Base-by-base conservation (phyloP, 2,113 vertebrate species). In the Cervus canadensis region DNA sequence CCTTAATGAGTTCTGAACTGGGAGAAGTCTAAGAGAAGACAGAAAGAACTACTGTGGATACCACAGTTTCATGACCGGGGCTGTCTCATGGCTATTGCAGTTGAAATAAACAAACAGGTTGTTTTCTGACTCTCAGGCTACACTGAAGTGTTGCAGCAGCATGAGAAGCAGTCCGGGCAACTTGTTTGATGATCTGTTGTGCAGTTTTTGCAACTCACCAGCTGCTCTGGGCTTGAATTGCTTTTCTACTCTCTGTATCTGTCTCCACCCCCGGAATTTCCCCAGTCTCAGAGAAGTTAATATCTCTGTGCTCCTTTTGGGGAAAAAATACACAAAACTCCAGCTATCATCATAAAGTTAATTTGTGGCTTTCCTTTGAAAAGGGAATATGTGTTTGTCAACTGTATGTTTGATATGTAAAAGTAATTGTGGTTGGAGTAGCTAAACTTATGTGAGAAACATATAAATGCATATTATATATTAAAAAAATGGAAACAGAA, bases 1-100 rank as follows among this genome's bases (percentile, higher is more conserved):
- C 54, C 81, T n/a, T 95, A 92, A 92, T 76, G 84, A 95, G 59
- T 76, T 95, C 94, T 30, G n/a, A 87, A 87, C 25, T 71, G 17
- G 10, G n/a, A 86, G 50, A 48, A 91, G 9, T 62, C 28, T 76
- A 56, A 95, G 43, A 56, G 28, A 92, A 91, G 79, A 84, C 45
- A 57, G 28, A 84, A 43, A 93, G 16, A 76, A 10, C 36, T 84
- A 26, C 15, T 52, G 13, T 62, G 19, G 43, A 45, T 83, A 25
- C 25, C 16, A 25, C 5, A 92, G 28, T 59, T 92, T n/a, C 54
- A 59, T 87, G 84, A 71, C 54, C 0, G 3, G n/a, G 14, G n/a
- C 48, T 64, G 23, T 90, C 30, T 54, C 7, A 3, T 14, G 21
- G 16, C 21, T 83, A 13, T 11, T 60, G 50, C 12, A 4, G 56